Evolutionary conservation across 2,888 invertebrate genomes (phyloP).

Genomic region (Diabrotica balteata): DNA sequence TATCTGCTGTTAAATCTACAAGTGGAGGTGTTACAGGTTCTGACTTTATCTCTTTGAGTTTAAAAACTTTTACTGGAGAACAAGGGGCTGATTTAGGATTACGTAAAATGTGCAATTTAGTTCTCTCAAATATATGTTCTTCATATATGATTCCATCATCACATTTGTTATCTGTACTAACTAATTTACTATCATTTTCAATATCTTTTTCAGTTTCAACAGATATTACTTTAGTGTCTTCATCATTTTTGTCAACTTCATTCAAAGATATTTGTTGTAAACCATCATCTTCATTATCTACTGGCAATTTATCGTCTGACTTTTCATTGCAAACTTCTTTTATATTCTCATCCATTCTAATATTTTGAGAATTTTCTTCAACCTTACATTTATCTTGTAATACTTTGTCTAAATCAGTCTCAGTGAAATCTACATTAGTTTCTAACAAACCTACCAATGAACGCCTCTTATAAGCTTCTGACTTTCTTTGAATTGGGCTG

Average conservation of each 20-base stretch:
- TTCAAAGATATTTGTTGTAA: conserved; percentile 9
- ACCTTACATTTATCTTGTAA: conserved; percentile 42
- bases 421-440: conserved; percentile 69
- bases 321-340: conserved; percentile 2
- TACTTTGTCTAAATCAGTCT: conserved; percentile 59
- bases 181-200: conserved; percentile 6
- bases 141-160: neutral
- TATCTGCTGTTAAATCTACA: conserved; percentile 46
- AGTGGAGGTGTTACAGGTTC: conserved; percentile 32
- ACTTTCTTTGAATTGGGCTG: conserved; percentile 49
- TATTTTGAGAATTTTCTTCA: conserved; percentile 19
- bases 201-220: neutral
- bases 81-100: conserved; percentile 33
- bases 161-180: conserved; percentile 27
- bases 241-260: conserved; percentile 7
- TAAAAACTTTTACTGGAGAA: conserved; percentile 26
- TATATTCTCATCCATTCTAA: neutral
- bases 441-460: conserved; percentile 64
- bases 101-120: neutral
- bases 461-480: conserved; percentile 55
- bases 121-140: neutral
- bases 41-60: conserved; percentile 23
- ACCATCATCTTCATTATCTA: conserved; percentile 11
- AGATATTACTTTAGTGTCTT: conserved; percentile 5
- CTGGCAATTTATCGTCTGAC: neutral